These are phyloP conservation scores for Crenuchus spilurus DNA, from an alignment of 2,797 vertebrate genomes.

Conservation along the genomic window DNA sequence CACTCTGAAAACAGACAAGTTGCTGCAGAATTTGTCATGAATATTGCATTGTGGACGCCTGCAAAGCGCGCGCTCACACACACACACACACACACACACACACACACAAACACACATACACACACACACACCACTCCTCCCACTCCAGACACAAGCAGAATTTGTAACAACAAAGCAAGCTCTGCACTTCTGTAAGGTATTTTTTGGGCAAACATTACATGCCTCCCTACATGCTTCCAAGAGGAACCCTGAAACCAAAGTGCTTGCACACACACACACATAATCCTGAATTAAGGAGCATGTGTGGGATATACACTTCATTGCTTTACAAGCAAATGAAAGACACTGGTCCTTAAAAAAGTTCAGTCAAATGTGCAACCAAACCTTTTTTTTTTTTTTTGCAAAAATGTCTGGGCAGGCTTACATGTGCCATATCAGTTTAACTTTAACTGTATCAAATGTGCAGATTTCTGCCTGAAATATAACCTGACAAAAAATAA, in stretches of 20 bases:
- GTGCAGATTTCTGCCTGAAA: neutral
- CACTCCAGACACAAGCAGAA: slow-evolving; percentile 33
- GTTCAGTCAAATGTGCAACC: neutral
- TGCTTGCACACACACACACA: neutral
- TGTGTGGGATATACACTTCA: neutral
- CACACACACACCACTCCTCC: slow-evolving; percentile 5
- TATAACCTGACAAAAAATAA: slow-evolving; percentile 42
- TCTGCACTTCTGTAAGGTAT: slow-evolving; percentile 43
- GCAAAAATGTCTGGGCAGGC: too few species aligned
- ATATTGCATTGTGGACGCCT: slow-evolving; percentile 72
- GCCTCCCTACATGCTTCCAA: slow-evolving; percentile 24
- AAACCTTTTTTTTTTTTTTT: neutral
- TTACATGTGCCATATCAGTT: too few species aligned
- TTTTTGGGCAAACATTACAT: slow-evolving; percentile 33
- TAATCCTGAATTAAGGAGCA: neutral
- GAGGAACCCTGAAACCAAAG: slow-evolving; percentile 29
- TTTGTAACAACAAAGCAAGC: slow-evolving; percentile 52
- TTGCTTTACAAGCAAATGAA: neutral
- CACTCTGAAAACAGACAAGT: slow-evolving; percentile 68
- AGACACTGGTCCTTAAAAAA: neutral
- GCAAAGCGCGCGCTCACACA: slow-evolving; percentile 27
- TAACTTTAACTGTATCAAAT: slow-evolving; percentile 3
- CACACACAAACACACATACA: slow-evolving; percentile 14
- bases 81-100: slow-evolving; percentile 3
- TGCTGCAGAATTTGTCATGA: slow-evolving; percentile 74